Conservation (phyloP, 92 coral and sea anemone genomes). For the Phymanthus crucifer region DNA sequence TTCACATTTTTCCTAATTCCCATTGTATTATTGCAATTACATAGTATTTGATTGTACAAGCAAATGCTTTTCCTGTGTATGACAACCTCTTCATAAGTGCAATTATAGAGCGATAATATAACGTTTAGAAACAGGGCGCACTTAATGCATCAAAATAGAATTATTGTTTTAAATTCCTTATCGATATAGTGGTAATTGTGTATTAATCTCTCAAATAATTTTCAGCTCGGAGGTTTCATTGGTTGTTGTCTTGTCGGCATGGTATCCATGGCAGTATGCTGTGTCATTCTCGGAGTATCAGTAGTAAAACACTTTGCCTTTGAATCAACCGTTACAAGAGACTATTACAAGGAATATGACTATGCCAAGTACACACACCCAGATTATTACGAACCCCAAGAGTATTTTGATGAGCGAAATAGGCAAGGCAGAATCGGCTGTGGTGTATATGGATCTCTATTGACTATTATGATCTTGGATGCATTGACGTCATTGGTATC, state of each 20-base stretch:
- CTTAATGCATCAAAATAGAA: too few relatives aligned
- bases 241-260: conserved; percentile 68
- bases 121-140: too few relatives aligned
- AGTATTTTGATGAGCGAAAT: conserved; percentile 59
- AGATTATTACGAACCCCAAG: conserved; percentile 42
- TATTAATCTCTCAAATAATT: not conserved
- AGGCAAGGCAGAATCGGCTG: conserved; percentile 51
- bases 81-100: too few relatives aligned
- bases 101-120: too few relatives aligned
- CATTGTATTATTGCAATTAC: too few relatives aligned
- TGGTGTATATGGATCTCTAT: conserved; percentile 54
- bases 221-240: conserved; percentile 61
- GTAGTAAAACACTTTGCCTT: conserved; percentile 53
- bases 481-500: conserved; percentile 39
- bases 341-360: conserved; percentile 53
- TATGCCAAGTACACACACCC: conserved; percentile 24
- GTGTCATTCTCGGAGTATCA: conserved; percentile 57
- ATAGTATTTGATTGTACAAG: too few relatives aligned
- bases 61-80: too few relatives aligned
- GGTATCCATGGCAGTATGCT: conserved; percentile 59
- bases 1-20: too few relatives aligned
- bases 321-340: conserved; percentile 61
- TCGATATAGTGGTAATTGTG: too few relatives aligned
- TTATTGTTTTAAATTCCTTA: too few relatives aligned
- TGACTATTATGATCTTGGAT: conserved; percentile 53